These are phyloP conservation scores for Eriocheir sinensis DNA, from an alignment of 1,140 invertebrate species.

Conservation along the genomic window DNA sequence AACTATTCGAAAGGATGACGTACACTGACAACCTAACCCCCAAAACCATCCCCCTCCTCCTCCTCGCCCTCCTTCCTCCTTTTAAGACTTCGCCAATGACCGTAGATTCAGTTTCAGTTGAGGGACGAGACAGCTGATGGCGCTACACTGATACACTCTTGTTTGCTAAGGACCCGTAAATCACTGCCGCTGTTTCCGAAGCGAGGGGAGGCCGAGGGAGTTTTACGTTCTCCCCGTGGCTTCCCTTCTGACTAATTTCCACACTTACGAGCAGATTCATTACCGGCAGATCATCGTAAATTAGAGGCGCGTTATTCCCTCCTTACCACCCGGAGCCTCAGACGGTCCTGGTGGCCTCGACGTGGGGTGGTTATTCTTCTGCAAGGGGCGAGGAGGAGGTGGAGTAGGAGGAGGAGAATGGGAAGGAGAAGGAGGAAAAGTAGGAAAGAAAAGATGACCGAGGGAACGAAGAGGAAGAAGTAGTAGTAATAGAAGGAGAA, in stretches of 20 bases:
- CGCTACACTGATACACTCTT: constrained; percentile 31
- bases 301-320: background rate
- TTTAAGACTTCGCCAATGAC: constrained; percentile 20
- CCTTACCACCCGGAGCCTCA: background rate
- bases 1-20: too few species aligned
- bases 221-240: background rate
- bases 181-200: constrained; percentile 31
- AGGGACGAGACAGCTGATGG: constrained; percentile 42
- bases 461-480: too few species aligned
- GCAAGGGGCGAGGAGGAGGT: constrained; percentile 17
- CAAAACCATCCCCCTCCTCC: background rate
- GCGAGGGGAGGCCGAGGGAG: background rate
- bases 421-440: too few species aligned
- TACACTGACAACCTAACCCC: too few species aligned
- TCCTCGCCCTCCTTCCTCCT: background rate
- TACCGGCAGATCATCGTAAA: background rate
- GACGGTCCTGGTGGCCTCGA: background rate
- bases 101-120: constrained; percentile 16
- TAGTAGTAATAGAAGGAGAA: too few species aligned
- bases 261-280: background rate
- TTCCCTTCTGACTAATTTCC: background rate
- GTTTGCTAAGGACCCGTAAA: constrained; percentile 45
- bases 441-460: too few species aligned
- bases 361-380: background rate
- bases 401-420: too few species aligned